Percentiles rank a stretch among this genome's conserved stretches.
Evolutionary conservation across 2,113 vertebrate genomes (phyloP).

Genomic region (Tursiops truncatus): DNA sequence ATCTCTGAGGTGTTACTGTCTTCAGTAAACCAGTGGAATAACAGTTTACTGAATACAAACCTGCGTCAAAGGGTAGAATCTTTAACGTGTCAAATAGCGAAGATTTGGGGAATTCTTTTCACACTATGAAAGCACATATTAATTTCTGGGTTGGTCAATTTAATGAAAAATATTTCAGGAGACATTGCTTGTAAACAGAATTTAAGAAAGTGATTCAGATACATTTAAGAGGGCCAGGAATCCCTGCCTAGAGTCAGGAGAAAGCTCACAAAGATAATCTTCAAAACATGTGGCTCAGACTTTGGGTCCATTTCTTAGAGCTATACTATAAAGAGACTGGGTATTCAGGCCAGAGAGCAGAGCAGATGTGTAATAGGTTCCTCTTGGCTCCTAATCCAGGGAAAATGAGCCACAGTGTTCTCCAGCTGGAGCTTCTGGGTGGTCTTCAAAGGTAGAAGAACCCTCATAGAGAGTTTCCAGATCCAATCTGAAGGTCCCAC

Average conservation of each 20-base stretch:
- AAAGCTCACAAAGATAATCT: neutral
- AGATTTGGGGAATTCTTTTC: neutral
- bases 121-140: neutral
- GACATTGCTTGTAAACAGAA: neutral
- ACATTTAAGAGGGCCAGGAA: neutral
- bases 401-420: neutral
- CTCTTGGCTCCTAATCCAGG: neutral
- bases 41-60: neutral
- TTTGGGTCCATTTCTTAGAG: neutral
- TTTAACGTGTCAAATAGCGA: neutral
- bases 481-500: neutral
- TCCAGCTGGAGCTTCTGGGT: constrained; percentile 51
- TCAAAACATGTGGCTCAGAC: neutral
- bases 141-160: neutral
- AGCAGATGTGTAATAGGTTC: constrained; percentile 1
- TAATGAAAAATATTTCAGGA: constrained; percentile 10
- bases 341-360: neutral
- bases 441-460: constrained; percentile 50
- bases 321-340: neutral
- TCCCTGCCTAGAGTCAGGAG: neutral
- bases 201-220: neutral
- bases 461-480: neutral
- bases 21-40: neutral
- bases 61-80: neutral
- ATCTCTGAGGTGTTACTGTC: neutral